Evolutionary conservation across 1,140 invertebrate genomes (phyloP).

Genomic region (Pemphigus obesinymphae): DNA sequence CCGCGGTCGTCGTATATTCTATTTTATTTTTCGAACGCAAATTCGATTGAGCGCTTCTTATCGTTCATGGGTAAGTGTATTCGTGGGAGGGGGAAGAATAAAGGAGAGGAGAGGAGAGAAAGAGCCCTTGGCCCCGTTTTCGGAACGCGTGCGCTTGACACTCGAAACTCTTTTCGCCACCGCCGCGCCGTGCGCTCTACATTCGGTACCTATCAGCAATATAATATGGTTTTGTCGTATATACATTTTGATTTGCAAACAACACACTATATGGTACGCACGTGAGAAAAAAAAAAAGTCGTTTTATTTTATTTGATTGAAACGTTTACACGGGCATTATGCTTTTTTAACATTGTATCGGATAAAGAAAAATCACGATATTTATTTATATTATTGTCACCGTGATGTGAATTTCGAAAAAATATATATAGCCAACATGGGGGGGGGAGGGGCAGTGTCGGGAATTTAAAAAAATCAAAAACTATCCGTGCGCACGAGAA

Average conservation of each 20-base stretch:
- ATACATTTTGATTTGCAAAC: not conserved
- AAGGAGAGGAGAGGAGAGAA: not conserved
- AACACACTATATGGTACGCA: not conserved
- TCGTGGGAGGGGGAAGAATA: no score
- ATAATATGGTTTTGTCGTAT: not conserved
- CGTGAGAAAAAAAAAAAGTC: not conserved
- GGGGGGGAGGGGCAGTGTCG: no score
- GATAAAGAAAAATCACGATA: no score
- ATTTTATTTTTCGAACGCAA: not conserved
- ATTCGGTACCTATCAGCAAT: not conserved
- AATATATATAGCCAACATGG: no score
- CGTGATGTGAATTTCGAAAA: no score
- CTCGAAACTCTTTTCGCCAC: not conserved
- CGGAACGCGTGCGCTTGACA: slow-evolving; percentile 37
- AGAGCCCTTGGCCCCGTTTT: slow-evolving; percentile 36
- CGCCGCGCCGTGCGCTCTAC: not conserved
- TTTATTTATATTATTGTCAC: no score
- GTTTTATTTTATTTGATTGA: not conserved
- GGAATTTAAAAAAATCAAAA: no score
- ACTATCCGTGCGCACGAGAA: no score
- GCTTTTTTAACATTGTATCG: no score
- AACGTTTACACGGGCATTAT: not conserved
- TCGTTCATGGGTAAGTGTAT: not conserved
- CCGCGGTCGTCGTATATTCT: no score
- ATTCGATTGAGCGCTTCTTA: slow-evolving; percentile 1